These are phyloP conservation scores for Lathamus discolor DNA, from an alignment of 2,113 vertebrate species.

Conservation along the genomic window DNA sequence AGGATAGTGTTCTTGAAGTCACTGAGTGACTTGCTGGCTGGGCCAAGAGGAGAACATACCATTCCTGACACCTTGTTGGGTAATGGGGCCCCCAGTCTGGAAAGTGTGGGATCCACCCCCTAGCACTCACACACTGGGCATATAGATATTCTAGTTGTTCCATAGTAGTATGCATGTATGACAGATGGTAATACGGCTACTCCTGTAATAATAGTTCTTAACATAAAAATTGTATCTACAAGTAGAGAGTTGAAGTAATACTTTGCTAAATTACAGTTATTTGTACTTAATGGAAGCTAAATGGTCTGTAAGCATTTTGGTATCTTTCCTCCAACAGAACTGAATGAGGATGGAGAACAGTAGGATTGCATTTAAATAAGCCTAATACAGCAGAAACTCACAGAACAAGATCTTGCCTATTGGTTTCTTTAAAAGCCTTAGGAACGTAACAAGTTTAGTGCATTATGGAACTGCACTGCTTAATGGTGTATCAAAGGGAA, in stretches of 20 bases:
- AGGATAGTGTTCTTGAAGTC: not conserved
- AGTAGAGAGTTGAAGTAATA: not conserved
- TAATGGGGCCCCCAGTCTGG: not conserved
- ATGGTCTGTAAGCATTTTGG: not conserved
- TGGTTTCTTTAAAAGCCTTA: not conserved
- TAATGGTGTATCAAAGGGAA: not conserved
- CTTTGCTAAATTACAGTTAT: not conserved
- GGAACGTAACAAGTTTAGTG: not conserved
- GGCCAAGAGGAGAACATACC: not conserved
- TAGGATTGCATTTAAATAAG: not conserved
- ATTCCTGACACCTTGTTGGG: not conserved
- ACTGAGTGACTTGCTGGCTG: not conserved
- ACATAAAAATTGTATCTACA: not conserved
- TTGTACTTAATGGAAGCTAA: not conserved
- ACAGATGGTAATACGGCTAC: not conserved
- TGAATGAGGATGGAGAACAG: not conserved
- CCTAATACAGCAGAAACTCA: not conserved
- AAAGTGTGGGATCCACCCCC: not conserved
- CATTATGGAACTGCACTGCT: not conserved
- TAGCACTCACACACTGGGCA: not conserved
- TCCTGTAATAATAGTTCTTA: not conserved
- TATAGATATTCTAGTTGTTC: not conserved
- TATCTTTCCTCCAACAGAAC: not conserved
- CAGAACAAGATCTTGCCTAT: not conserved
- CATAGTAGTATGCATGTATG: not conserved